Percentiles rank a stretch among this genome's conserved stretches.
phyloP scores from a whole-genome alignment of 2,797 vertebrate species.

The Heterohyrax brucei region DNA sequence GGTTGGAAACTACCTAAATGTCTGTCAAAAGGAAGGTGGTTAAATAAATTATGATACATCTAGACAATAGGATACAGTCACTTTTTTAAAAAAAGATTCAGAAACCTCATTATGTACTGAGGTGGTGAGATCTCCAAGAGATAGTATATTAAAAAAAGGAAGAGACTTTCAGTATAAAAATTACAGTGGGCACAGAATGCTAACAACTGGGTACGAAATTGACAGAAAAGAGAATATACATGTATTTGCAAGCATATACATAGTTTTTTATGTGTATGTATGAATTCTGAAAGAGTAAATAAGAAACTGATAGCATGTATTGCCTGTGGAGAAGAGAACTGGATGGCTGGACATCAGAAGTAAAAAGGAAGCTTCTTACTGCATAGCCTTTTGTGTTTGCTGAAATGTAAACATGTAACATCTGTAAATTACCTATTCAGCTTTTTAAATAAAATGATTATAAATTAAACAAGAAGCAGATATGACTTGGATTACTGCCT shows the following conservation, averaged over 20 bases:
- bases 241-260: background rate
- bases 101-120: background rate
- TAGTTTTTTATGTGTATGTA: background rate
- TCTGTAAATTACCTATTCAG: constrained; percentile 16
- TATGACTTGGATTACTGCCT: background rate
- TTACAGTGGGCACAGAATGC: background rate
- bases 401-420: background rate
- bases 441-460: constrained; percentile 58
- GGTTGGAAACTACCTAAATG: background rate
- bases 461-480: constrained; percentile 44
- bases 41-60: constrained; percentile 13
- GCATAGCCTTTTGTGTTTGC: background rate
- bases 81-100: background rate
- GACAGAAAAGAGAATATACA: background rate
- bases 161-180: background rate
- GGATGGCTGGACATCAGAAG: background rate
- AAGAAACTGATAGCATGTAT: background rate
- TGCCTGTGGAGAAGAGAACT: background rate
- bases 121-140: background rate
- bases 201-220: background rate
- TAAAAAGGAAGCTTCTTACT: background rate
- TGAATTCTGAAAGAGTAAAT: constrained; percentile 32
- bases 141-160: background rate
- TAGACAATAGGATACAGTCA: background rate
- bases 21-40: background rate